Conservation (phyloP, 2,797 vertebrate species). For the Coccyzus lansbergi region DNA sequence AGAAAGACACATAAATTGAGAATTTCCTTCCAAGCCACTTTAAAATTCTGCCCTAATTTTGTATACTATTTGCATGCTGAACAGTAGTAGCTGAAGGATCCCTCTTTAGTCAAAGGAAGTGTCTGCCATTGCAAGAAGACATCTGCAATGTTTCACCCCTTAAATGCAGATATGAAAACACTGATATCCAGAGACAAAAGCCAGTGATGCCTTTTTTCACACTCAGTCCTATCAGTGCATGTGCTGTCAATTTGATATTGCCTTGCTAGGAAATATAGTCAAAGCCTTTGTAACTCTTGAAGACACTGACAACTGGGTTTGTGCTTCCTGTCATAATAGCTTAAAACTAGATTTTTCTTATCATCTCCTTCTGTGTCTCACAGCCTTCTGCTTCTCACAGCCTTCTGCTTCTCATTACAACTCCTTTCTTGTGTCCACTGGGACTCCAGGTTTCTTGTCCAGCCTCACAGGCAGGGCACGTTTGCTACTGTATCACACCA, state of each 20-base stretch:
- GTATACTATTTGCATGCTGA: neutral
- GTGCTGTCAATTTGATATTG: neutral
- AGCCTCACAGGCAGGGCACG: neutral
- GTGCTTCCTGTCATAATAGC: neutral
- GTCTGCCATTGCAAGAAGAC: neutral
- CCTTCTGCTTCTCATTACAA: neutral
- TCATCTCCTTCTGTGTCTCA: fast-evolving
- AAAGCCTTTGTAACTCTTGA: neutral
- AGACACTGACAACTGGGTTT: neutral
- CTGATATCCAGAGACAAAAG: neutral
- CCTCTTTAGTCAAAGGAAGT: neutral
- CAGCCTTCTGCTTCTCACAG: neutral
- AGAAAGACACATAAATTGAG: neutral
- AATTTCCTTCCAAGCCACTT: neutral
- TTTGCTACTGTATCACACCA: neutral
- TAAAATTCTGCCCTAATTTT: neutral
- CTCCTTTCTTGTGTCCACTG: neutral
- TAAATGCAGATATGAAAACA: neutral
- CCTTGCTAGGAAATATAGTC: neutral
- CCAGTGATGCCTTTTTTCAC: neutral
- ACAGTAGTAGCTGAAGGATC: neutral
- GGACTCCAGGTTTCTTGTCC: neutral
- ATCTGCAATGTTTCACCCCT: neutral
- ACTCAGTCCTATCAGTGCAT: fast-evolving
- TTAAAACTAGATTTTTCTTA: neutral